Conservation (phyloP, 2,888 invertebrate genomes). For the Tachina fera region DNA sequence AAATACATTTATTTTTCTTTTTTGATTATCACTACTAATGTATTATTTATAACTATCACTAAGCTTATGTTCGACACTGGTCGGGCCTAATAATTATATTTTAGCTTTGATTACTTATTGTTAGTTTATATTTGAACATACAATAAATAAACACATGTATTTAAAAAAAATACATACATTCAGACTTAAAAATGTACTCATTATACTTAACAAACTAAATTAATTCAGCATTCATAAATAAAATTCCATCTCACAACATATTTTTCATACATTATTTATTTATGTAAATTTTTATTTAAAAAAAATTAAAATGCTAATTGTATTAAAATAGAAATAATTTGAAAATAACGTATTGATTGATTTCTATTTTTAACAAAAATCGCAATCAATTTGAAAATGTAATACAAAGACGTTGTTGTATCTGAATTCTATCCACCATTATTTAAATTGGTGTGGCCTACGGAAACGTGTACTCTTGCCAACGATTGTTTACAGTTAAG, state of each 20-base stretch:
- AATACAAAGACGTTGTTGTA: constrained; percentile 24
- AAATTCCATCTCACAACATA: constrained; percentile 34
- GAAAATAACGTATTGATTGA: constrained; percentile 58
- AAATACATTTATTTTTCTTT: too few relatives aligned
- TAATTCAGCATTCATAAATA: constrained; percentile 14
- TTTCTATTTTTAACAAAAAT: constrained; percentile 49
- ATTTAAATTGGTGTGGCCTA: constrained; percentile 45
- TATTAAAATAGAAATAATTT: constrained; percentile 47
- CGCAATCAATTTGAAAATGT: constrained; percentile 43
- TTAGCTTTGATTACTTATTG: too few relatives aligned
- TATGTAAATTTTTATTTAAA: constrained; percentile 39
- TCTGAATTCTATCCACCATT: constrained; percentile 3
- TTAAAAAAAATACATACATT: too few relatives aligned
- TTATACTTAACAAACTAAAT: not conserved
- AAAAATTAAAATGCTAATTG: constrained; percentile 29
- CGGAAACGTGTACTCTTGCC: not conserved
- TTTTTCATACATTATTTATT: constrained; percentile 40
- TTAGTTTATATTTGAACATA: too few relatives aligned
- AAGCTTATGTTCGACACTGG: too few relatives aligned
- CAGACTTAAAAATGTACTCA: not conserved
- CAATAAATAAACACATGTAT: too few relatives aligned
- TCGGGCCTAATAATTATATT: too few relatives aligned
- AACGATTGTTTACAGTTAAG: constrained; percentile 60
- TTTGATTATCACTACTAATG: too few relatives aligned
- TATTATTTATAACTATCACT: too few relatives aligned